Evolutionary conservation across 1,140 invertebrate genomes (phyloP).

Genomic region (Heliconius hewitsoni): DNA sequence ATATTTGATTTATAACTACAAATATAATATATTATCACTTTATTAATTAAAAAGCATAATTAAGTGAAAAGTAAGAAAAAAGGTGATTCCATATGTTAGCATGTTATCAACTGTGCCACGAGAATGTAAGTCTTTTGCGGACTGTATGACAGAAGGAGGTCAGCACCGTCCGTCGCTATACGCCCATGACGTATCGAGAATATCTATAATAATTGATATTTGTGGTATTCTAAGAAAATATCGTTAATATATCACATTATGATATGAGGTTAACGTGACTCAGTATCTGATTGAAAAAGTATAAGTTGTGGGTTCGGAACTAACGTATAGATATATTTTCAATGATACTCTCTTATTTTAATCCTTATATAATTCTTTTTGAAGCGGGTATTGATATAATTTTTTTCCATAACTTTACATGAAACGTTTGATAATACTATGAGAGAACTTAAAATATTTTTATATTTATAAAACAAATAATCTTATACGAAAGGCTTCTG

Average conservation of each 20-base stretch:
- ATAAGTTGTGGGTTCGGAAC: too few species aligned
- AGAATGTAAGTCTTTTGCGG: conserved; percentile 31
- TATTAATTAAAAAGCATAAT: background rate
- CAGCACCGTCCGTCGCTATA: conserved; percentile 21
- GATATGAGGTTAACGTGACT: background rate
- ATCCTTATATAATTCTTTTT: too few species aligned
- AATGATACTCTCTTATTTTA: too few species aligned
- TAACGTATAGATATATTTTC: too few species aligned
- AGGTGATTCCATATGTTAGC: background rate
- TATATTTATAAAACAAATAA: background rate
- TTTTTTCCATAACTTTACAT: background rate
- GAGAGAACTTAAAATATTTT: background rate
- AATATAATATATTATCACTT: background rate
- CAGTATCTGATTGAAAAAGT: background rate
- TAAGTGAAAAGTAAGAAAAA: background rate
- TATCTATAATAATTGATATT: conserved; percentile 12
- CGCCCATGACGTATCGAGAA: conserved; percentile 6
- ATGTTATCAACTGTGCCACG: conserved; percentile 5
- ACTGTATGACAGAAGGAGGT: conserved; percentile 36
- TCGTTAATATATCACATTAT: background rate
- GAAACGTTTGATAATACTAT: background rate
- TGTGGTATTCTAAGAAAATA: conserved; percentile 5
- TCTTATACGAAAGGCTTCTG: background rate
- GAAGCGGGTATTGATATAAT: too few species aligned
- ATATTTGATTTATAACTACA: background rate